Evolutionary conservation across 1,140 invertebrate species (phyloP).

Genomic region (Caerostris darwini): DNA sequence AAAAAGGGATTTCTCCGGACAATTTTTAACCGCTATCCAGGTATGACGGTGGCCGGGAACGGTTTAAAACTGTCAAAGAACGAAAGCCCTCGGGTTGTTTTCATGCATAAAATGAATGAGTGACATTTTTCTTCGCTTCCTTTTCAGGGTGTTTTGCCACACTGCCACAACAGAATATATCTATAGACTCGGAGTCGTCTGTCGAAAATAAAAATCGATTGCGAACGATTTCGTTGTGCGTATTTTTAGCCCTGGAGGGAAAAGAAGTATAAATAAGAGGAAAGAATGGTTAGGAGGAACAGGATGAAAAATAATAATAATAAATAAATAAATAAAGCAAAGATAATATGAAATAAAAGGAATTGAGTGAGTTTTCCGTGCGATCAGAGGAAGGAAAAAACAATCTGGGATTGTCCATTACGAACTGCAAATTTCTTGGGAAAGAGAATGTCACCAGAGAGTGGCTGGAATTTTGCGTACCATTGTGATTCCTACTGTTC

Average conservation of each 20-base stretch:
- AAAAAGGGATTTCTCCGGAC: slow-evolving; percentile 48
- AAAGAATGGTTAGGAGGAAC: no score
- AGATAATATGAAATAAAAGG: no score
- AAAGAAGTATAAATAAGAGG: no score
- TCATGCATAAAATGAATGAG: slow-evolving; percentile 73
- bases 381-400: no score
- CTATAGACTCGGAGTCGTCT: slow-evolving; percentile 71
- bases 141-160: slow-evolving; percentile 63
- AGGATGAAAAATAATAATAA: no score
- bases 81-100: slow-evolving; percentile 62
- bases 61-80: slow-evolving; percentile 67
- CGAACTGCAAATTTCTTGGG: no score
- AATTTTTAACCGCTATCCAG: slow-evolving; percentile 67
- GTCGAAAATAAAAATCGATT: neutral
- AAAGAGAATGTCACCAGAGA: no score
- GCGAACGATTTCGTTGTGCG: no score
- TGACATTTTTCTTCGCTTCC: slow-evolving; percentile 71
- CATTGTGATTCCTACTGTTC: neutral
- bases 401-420: no score
- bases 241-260: no score
- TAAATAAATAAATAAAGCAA: no score
- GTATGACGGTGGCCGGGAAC: slow-evolving; percentile 30
- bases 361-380: no score
- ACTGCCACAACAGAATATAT: slow-evolving; percentile 51
- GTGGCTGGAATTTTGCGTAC: neutral